phyloP scores from a whole-genome alignment of 1,140 invertebrate species.

The Brachionus rubens region DNA sequence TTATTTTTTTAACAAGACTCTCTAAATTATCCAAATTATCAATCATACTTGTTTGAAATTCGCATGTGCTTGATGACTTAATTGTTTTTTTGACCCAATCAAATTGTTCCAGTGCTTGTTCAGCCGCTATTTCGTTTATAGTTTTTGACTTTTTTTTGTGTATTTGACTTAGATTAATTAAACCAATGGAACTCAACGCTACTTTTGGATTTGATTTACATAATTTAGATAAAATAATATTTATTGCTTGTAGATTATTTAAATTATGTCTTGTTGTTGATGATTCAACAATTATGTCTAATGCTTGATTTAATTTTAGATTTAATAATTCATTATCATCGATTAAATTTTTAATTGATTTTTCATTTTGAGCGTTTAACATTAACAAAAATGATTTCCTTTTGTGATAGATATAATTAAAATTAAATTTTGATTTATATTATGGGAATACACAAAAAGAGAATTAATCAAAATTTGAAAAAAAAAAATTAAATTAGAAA shows the following conservation, averaged over 20 bases:
- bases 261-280: not conserved
- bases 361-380: conserved; percentile 31
- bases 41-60: not conserved
- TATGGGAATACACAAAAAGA: no score
- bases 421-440: no score
- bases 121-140: conserved; percentile 14
- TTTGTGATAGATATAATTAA: no score
- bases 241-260: conserved; percentile 31
- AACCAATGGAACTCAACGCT: not conserved
- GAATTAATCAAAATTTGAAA: not conserved
- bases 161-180: not conserved
- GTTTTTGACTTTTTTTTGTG: conserved; percentile 1
- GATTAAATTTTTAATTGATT: not conserved
- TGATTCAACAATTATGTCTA: not conserved
- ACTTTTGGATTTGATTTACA: not conserved
- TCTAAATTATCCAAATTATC: conserved; percentile 22
- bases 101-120: conserved; percentile 31
- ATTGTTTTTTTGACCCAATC: conserved; percentile 12
- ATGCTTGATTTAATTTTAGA: conserved; percentile 10
- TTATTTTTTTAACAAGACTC: conserved; percentile 10
- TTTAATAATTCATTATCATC: conserved; percentile 24
- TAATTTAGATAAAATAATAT: conserved; percentile 26
- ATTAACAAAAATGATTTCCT: conserved; percentile 40
- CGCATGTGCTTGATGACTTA: not conserved
- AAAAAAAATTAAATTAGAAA: not conserved